Conservation (phyloP, 2,113 vertebrate genomes). For the Crotalus helleri region DNA sequence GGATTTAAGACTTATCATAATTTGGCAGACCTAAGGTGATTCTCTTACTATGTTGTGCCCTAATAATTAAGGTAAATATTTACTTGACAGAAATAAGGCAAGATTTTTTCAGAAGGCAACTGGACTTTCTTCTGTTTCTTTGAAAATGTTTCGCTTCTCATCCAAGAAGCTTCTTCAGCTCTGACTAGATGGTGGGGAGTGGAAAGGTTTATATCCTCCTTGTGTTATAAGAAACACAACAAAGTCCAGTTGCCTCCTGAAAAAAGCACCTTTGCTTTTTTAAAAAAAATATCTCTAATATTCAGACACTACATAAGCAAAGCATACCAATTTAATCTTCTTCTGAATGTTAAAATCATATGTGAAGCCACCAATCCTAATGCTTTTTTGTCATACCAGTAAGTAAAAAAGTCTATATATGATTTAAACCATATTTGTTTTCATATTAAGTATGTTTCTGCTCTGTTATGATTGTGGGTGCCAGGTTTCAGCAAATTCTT, state of each 20-base stretch:
- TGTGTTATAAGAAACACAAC: too few relatives aligned
- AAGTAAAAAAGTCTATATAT: conserved; percentile 55
- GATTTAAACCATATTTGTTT: conserved; percentile 68
- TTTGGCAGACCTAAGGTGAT: not conserved
- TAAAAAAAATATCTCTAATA: not conserved
- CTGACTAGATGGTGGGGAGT: too few relatives aligned
- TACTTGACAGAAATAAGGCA: not conserved
- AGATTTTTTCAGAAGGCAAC: too few relatives aligned
- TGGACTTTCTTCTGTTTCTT: too few relatives aligned
- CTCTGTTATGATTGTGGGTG: conserved; percentile 27
- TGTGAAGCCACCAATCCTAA: conserved; percentile 72
- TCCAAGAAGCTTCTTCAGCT: too few relatives aligned
- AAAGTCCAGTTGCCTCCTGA: too few relatives aligned
- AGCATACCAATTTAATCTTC: conserved; percentile 31
- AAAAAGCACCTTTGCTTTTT: too few relatives aligned
- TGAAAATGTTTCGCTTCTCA: too few relatives aligned
- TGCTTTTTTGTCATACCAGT: conserved; percentile 54
- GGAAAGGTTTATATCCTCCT: too few relatives aligned
- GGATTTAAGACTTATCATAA: not conserved
- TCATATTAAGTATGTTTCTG: conserved; percentile 58
- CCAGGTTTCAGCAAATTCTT: conserved; percentile 68
- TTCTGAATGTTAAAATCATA: conserved; percentile 64
- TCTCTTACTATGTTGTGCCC: not conserved
- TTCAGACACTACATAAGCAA: not conserved
- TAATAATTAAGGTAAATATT: not conserved